Conservation (phyloP, 2,888 invertebrate species). For the Pogonocherus hispidulus region DNA sequence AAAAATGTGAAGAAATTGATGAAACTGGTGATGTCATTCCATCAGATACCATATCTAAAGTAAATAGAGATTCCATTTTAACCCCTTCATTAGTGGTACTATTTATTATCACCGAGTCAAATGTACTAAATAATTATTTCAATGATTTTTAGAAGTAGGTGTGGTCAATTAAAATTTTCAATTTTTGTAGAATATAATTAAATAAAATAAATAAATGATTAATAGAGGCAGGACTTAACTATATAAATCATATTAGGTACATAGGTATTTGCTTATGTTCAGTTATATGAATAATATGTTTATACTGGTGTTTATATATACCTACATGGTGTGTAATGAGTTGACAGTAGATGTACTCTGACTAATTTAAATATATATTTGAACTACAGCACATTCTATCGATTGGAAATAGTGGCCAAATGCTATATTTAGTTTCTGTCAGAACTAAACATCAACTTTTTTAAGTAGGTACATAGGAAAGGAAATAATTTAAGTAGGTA, state of each 20-base stretch:
- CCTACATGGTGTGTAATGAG: too few relatives aligned
- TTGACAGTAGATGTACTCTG: too few relatives aligned
- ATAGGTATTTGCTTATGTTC: neutral
- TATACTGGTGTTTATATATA: neutral
- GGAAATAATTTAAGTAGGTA: too few relatives aligned
- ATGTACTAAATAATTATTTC: neutral
- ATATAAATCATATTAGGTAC: too few relatives aligned
- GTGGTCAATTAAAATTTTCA: neutral
- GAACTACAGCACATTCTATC: too few relatives aligned
- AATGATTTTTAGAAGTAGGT: neutral
- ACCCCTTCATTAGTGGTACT: neutral
- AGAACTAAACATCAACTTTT: too few relatives aligned
- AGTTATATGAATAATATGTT: neutral
- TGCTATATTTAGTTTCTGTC: too few relatives aligned
- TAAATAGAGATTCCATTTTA: constrained; percentile 56
- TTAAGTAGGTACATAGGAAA: too few relatives aligned
- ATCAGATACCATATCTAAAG: constrained; percentile 62
- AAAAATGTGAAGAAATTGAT: constrained; percentile 50
- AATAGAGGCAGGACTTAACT: neutral
- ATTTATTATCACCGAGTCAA: neutral
- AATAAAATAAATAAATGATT: neutral
- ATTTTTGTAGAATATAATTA: neutral
- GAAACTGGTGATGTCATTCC: constrained; percentile 57
- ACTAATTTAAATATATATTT: too few relatives aligned
- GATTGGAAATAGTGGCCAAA: too few relatives aligned